Percentiles rank a stretch among this genome's conserved stretches.
phyloP scores from a whole-genome alignment of 2,113 vertebrate species.

The Lasiurus cinereus region DNA sequence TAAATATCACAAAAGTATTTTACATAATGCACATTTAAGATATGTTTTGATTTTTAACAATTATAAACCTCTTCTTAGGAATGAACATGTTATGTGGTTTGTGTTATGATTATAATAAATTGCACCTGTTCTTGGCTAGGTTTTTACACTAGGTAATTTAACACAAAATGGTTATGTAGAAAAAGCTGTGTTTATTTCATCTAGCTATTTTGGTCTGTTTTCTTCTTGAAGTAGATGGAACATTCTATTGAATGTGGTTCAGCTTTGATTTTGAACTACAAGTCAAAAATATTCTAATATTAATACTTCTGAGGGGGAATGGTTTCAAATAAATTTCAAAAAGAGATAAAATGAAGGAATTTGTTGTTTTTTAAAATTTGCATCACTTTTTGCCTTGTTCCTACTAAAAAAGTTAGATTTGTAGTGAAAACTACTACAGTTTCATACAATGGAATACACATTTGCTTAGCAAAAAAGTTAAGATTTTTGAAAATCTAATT shows the following conservation, averaged over 20 bases:
- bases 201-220: not conserved
- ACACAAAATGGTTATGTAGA: not conserved
- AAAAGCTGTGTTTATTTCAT: not conserved
- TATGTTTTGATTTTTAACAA: constrained; percentile 53
- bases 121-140: not conserved
- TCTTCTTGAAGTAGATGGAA: not conserved
- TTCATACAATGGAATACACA: not conserved
- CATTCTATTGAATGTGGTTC: not conserved
- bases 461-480: constrained; percentile 19
- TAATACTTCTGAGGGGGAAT: not conserved
- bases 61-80: not conserved
- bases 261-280: constrained; percentile 3
- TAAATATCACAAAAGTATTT: not conserved
- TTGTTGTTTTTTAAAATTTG: not conserved
- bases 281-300: not conserved
- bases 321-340: constrained; percentile 46
- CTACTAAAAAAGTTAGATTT: not conserved
- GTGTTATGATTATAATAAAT: not conserved
- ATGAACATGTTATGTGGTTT: not conserved
- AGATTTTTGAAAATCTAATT: not conserved
- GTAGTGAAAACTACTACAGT: not conserved
- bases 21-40: not conserved
- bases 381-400: not conserved
- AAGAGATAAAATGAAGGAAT: not conserved
- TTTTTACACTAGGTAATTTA: constrained; percentile 44